phyloP scores from a whole-genome alignment of 2,888 invertebrate genomes.

The Synergus umbraculus region DNA sequence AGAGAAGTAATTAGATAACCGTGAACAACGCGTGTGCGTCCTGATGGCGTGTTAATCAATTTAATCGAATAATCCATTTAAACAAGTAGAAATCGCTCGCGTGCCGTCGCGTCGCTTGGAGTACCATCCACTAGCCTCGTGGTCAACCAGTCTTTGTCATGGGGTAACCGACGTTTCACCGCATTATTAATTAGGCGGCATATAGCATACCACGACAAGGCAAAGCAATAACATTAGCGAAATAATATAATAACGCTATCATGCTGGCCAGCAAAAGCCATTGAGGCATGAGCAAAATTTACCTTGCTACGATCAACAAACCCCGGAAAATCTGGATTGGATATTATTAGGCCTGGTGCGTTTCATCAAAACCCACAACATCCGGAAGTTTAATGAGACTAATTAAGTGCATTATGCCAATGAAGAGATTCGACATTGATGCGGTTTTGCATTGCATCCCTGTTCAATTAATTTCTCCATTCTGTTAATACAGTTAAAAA shows the following conservation, averaged over 20 bases:
- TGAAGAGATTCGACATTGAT: neutral
- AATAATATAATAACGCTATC: conserved; percentile 63
- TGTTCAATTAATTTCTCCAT: neutral
- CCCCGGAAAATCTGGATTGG: conserved; percentile 24
- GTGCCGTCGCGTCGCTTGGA: conserved; percentile 51
- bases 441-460: neutral
- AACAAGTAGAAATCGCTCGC: conserved; percentile 47
- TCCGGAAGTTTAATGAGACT: conserved; percentile 20
- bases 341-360: conserved; percentile 29
- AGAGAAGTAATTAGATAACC: neutral
- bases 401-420: conserved; percentile 28
- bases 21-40: neutral
- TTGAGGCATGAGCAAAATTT: conserved; percentile 31
- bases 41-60: conserved; percentile 58
- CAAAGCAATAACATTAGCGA: conserved; percentile 68
- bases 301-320: conserved; percentile 34
- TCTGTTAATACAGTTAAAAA: neutral
- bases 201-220: conserved; percentile 13
- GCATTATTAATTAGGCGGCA: conserved; percentile 62
- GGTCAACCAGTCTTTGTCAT: conserved; percentile 38
- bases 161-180: conserved; percentile 48
- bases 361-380: conserved; percentile 28
- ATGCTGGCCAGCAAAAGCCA: conserved; percentile 31
- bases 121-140: conserved; percentile 41
- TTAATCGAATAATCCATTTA: conserved; percentile 61